A percentile compares a stretch with the other conserved stretches of the same genome.
These are phyloP conservation scores for Polyodon spathula DNA, from an alignment of 2,113 vertebrate genomes.

Conservation along the genomic window DNA sequence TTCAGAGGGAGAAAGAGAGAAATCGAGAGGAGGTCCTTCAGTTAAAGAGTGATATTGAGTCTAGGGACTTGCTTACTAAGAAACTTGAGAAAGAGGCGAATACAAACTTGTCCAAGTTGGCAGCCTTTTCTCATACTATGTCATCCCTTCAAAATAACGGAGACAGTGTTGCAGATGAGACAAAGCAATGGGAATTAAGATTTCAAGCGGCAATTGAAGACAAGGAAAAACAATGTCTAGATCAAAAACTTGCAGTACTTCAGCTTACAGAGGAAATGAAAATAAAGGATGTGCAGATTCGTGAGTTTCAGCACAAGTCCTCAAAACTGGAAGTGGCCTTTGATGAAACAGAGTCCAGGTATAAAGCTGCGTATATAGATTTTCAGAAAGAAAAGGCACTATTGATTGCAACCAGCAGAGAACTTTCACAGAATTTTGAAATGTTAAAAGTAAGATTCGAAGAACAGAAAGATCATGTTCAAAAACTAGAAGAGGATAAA, in stretches of 20 bases:
- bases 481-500: conserved; percentile 52
- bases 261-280: conserved; percentile 56
- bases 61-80: conserved; percentile 46
- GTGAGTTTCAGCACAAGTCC: conserved; percentile 46
- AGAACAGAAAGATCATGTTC: conserved; percentile 44
- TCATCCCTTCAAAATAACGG: conserved; percentile 48
- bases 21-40: conserved; percentile 32
- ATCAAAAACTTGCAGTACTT: conserved; percentile 51
- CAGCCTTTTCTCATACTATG: conserved; percentile 50
- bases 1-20: conserved; percentile 43
- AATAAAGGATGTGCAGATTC: conserved; percentile 44
- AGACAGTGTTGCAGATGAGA: conserved; percentile 38
- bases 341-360: conserved; percentile 36
- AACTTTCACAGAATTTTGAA: conserved; percentile 43
- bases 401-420: conserved; percentile 53
- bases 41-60: conserved; percentile 42
- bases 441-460: conserved; percentile 39
- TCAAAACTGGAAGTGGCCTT: conserved; percentile 49
- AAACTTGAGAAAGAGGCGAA: conserved; percentile 54
- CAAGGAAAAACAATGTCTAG: conserved; percentile 66
- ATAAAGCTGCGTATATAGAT: conserved; percentile 48
- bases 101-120: conserved; percentile 49
- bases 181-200: conserved; percentile 53
- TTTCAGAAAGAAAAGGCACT: conserved; percentile 55
- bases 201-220: conserved; percentile 59